These are phyloP conservation scores for Lates calcarifer DNA, from an alignment of 2,113 vertebrate genomes.

Conservation along the genomic window DNA sequence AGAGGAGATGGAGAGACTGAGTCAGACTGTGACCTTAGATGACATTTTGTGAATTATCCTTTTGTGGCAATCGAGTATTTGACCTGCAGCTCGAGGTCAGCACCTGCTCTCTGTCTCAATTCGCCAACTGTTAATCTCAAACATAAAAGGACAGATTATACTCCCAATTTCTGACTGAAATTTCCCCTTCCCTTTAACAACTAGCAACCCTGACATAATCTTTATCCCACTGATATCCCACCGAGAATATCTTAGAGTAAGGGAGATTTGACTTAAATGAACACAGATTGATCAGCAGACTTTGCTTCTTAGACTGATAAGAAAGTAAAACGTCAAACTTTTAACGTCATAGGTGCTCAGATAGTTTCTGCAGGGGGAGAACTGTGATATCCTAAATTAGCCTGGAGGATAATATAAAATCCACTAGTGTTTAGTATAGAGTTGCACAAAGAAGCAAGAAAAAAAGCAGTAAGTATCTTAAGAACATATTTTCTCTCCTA, in stretches of 20 bases:
- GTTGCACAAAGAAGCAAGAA: too few relatives aligned
- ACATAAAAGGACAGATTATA: not conserved
- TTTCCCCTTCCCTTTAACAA: not conserved
- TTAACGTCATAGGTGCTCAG: not conserved
- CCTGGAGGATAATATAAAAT: not conserved
- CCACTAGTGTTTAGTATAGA: not conserved
- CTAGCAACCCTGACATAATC: slow-evolving; percentile 19
- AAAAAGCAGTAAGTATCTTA: too few relatives aligned
- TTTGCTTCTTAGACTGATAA: slow-evolving; percentile 22
- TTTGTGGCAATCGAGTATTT: not conserved
- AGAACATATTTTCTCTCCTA: not conserved
- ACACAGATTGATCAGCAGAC: slow-evolving; percentile 16
- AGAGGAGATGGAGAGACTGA: not conserved
- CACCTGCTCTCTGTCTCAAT: not conserved
- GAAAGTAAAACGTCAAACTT: slow-evolving; percentile 1
- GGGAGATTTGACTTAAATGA: slow-evolving; percentile 27
- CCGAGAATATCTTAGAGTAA: slow-evolving; percentile 6
- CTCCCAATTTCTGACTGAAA: slow-evolving; percentile 12
- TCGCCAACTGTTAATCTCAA: slow-evolving; percentile 15
- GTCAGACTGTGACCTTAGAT: not conserved
- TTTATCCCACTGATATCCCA: slow-evolving; percentile 34
- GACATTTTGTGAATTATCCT: not conserved
- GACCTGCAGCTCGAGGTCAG: not conserved
- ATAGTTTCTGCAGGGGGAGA: not conserved
- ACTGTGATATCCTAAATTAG: slow-evolving; percentile 14